Evolutionary conservation across 92 coral and sea anemone species (phyloP).

Genomic region (Plumapathes pennacea): DNA sequence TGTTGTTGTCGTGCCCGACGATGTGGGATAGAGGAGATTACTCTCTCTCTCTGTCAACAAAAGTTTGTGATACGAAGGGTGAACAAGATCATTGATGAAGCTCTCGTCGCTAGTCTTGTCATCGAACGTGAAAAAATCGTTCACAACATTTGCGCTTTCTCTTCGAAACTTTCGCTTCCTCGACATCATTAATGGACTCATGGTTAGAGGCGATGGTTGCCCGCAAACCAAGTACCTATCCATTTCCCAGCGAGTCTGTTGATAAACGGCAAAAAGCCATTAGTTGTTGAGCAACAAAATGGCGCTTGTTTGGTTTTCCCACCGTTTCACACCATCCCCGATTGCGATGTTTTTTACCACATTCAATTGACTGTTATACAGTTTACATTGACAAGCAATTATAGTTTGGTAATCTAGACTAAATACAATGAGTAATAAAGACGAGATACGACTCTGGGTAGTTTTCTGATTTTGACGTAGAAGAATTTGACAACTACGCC

Average conservation of each 20-base stretch:
- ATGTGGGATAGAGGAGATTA: constrained; percentile 17
- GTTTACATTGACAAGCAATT: too few relatives aligned
- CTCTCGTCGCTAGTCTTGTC: constrained; percentile 78
- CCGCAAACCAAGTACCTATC: constrained; percentile 81
- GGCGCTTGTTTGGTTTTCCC: too few relatives aligned
- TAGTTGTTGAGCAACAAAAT: too few relatives aligned
- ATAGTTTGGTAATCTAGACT: too few relatives aligned
- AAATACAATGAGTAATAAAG: too few relatives aligned
- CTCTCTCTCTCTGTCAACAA: constrained; percentile 60
- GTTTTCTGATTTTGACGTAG: too few relatives aligned
- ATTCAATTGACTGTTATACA: too few relatives aligned
- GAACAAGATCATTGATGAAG: constrained; percentile 33
- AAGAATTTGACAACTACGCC: too few relatives aligned
- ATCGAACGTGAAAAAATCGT: constrained; percentile 92
- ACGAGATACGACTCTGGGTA: too few relatives aligned
- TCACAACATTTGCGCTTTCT: constrained; percentile 98
- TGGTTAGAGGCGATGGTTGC: constrained; percentile 78
- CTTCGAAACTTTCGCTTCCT: constrained; percentile 96
- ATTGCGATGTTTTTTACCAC: too few relatives aligned
- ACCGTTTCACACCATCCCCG: too few relatives aligned
- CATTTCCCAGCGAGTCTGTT: constrained; percentile 93
- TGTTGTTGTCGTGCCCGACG: constrained; percentile 27
- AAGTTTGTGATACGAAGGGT: constrained; percentile 57
- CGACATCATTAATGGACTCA: constrained; percentile 68
- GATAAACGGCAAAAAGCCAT: too few relatives aligned